These are phyloP conservation scores for Watersipora subatra DNA, from an alignment of 1,140 invertebrate genomes.

Conservation along the genomic window DNA sequence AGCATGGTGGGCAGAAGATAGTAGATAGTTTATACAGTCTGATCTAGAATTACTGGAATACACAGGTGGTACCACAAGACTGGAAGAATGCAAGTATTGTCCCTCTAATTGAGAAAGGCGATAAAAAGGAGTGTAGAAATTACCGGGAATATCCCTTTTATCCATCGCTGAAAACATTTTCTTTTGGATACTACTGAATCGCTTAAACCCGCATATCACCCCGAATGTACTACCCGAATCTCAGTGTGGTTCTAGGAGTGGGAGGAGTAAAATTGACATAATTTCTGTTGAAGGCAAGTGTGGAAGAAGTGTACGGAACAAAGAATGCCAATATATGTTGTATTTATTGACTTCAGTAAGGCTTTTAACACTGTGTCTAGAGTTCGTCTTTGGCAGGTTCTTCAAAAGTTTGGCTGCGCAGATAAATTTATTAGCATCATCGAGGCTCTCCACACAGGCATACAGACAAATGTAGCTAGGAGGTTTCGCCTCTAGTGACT, in stretches of 20 bases:
- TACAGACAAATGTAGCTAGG: no score
- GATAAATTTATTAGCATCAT: no score
- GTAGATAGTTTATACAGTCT: background rate
- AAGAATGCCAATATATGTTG: no score
- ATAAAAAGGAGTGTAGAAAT: slow-evolving; percentile 9
- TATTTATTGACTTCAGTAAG: no score
- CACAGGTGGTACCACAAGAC: slow-evolving; percentile 5
- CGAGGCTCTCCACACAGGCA: no score
- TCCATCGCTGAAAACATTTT: slow-evolving; percentile 11
- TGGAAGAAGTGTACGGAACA: slow-evolving; percentile 14
- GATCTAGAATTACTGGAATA: background rate
- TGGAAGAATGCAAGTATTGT: slow-evolving; percentile 12
- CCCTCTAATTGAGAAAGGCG: slow-evolving; percentile 12
- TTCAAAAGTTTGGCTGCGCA: no score
- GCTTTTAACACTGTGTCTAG: no score
- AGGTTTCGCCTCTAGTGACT: no score
- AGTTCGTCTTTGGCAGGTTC: no score
- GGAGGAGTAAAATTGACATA: slow-evolving; percentile 13
- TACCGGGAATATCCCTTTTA: slow-evolving; percentile 13
- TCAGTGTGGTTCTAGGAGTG: slow-evolving; percentile 13
- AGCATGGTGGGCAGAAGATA: background rate
- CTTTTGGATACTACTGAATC: slow-evolving; percentile 11
- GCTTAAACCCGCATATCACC: slow-evolving; percentile 7
- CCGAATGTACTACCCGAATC: slow-evolving; percentile 11
- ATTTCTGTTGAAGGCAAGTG: slow-evolving; percentile 14